Evolutionary conservation across 2,888 invertebrate genomes (phyloP), one percentile per base, ranked within the genome.

Genomic region (Rhogogaster chlorosoma): DNA sequence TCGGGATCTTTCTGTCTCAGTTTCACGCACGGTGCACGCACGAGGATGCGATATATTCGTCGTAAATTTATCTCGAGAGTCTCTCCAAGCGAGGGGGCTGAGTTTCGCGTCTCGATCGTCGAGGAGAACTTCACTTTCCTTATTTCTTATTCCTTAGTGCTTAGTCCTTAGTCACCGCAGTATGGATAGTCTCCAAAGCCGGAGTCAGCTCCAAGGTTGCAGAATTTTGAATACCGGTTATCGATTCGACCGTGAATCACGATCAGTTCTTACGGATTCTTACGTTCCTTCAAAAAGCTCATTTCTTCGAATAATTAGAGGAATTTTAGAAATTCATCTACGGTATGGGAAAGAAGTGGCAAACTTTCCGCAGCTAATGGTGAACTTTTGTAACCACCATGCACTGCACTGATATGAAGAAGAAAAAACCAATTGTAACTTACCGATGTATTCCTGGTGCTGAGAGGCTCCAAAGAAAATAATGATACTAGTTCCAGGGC

Each of bases 11-110:
- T 57, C 38, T n/a, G 57, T 80, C 15, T 80, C 36, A 61, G 57
- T 57, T 38, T 61, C 61, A 80, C 80, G 80, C 38, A 38, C 75
- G 42, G 4, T 26, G 73, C 45, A 45, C 78, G 36, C 49, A 77
- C 45, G 29, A 12, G 4, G 49, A 32, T 53, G 29, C 57, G 57
- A 78, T 53, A 78, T 78, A 78, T 78, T 78, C 78, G 53, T 53
- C 78, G 53, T 78, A 78, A 78, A 78, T 80, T 80, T 49, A 61
- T 80, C 53, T 38, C 49, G 26, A 80, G 57, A 80, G 80, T 61
- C 80, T 80, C 80, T n/a, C 53, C 0, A 7, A 6, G 77, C 53
- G 77, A 53, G 9, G 53, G 53, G 77, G 32, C 29, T 53, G 49
- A 49, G 77, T 26, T 53, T 77, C 53, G 53, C 53, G 53, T 77